Base-by-base conservation (phyloP, 2,888 invertebrate genomes). In the Lobophora halterata region DNA sequence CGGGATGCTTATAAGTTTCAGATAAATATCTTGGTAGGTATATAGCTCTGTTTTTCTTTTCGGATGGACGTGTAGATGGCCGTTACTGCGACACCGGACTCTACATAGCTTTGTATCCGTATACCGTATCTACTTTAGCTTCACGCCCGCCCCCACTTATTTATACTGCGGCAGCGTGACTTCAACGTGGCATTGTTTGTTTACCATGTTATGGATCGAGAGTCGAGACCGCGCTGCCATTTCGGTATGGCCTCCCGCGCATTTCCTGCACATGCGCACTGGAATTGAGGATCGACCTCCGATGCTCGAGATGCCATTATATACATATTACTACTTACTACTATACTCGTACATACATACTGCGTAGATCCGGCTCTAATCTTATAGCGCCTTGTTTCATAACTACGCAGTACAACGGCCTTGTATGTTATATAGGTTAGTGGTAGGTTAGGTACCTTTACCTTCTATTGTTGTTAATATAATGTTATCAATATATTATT, bases 191-290 rank as follows among this genome's bases (percentile, higher is more conserved):
- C 37, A 42, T 35, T 50, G 56, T 47, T 63, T 68, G 67, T 66
- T 68, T 65, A 61, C 52, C n/a, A n/a, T n/a, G n/a, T n/a, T 49
- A 48, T 24, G 29, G 45, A 47, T 44, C 52, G 52, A 49, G 49
- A 48, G 47, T 52, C 49, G 46, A 39, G 38, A 40, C 40, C 40
- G 48, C 61, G 61, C 60, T 55, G 54, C 49, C 55, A 46, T 49
- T 52, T 52, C 45, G 31, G 31, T 27, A 29, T 37, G 33, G 46
- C 45, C 51, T 58, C 57, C 65, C 67, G 65, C 67, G 66, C 54
- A 59, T 54, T 65, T 47, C 47, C 42, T 65, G 70, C 69, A 69
- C 74, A 73, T 73, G 76, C 73, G 75, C 69, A 52, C 25, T 64
- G 35, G 35, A 37, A 37, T 21, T 21, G n/a, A 26, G 33, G 37